A percentile compares a stretch with the other conserved stretches of the same genome.
Evolutionary conservation across 2,888 invertebrate genomes (phyloP).

Genomic region (Caenorhabditis sinica): DNA sequence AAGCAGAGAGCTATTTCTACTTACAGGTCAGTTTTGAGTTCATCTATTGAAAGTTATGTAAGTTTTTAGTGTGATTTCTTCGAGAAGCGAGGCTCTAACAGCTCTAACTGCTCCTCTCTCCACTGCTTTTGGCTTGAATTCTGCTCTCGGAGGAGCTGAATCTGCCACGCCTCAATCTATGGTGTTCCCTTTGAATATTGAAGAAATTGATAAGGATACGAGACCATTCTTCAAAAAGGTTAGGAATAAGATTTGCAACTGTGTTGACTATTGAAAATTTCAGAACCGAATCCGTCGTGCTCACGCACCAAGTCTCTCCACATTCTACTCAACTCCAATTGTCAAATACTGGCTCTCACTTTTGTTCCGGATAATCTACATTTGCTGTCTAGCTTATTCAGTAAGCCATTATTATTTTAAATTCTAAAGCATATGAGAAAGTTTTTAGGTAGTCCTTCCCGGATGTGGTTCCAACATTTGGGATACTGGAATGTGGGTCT

Average conservation of each 20-base stretch:
- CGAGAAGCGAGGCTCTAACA: slow-evolving; percentile 72
- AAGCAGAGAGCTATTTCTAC: slow-evolving; percentile 76
- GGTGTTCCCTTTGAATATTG: slow-evolving; percentile 72
- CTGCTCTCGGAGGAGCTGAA: slow-evolving; percentile 62
- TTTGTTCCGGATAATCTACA: slow-evolving; percentile 80
- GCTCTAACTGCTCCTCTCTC: slow-evolving; percentile 71
- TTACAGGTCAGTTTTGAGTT: slow-evolving; percentile 62
- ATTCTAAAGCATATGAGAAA: neutral
- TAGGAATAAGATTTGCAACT: too few relatives aligned
- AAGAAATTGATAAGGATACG: slow-evolving; percentile 66
- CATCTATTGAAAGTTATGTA: neutral
- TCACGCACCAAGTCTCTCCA: slow-evolving; percentile 75
- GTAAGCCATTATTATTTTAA: slow-evolving; percentile 46
- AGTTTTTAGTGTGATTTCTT: slow-evolving; percentile 71
- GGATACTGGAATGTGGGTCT: slow-evolving; percentile 84
- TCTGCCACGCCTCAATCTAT: slow-evolving; percentile 75
- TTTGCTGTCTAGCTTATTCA: slow-evolving; percentile 77
- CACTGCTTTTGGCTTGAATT: slow-evolving; percentile 57
- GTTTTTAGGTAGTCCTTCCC: slow-evolving; percentile 78
- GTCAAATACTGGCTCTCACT: slow-evolving; percentile 85
- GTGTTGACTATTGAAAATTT: neutral
- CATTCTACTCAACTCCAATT: slow-evolving; percentile 84
- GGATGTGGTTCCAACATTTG: slow-evolving; percentile 84
- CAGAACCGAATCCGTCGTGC: slow-evolving; percentile 69
- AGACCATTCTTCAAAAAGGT: slow-evolving; percentile 54